Conservation (phyloP, 2,888 invertebrate species). For the Cephus sareptanus region DNA sequence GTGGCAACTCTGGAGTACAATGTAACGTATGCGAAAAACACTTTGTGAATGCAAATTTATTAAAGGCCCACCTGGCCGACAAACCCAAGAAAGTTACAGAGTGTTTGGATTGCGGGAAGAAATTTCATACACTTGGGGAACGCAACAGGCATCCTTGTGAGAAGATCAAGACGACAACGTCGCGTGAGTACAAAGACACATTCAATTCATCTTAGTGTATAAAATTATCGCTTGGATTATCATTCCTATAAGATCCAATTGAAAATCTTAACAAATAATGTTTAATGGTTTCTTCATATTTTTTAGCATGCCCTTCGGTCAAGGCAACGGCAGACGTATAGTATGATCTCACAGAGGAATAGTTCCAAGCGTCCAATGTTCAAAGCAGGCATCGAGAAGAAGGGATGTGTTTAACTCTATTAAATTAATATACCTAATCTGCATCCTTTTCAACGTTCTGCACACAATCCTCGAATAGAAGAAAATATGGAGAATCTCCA, state of each 20-base stretch:
- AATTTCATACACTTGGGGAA: conserved; percentile 25
- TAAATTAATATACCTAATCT: neutral
- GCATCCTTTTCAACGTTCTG: neutral
- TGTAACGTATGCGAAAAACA: conserved; percentile 30
- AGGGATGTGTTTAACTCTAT: neutral
- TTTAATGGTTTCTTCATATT: neutral
- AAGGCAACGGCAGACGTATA: neutral
- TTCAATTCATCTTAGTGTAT: neutral
- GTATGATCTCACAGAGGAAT: neutral
- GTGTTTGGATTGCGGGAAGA: conserved; percentile 31
- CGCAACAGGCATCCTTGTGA: neutral
- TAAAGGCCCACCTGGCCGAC: conserved; percentile 18
- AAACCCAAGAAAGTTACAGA: conserved; percentile 28
- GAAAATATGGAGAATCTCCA: neutral
- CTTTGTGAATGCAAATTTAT: conserved; percentile 15
- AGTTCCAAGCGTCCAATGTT: neutral
- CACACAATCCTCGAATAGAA: neutral
- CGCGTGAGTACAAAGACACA: neutral
- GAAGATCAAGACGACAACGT: neutral
- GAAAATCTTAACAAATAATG: neutral
- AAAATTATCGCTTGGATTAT: neutral
- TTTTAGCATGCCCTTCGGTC: neutral
- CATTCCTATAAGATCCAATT: neutral
- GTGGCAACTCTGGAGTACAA: conserved; percentile 22
- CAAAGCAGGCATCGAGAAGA: neutral